A percentile compares a stretch with the other conserved stretches of the same genome.
These are phyloP conservation scores for Muricea muricata DNA, from an alignment of 92 coral and sea anemone genomes.

Conservation along the genomic window DNA sequence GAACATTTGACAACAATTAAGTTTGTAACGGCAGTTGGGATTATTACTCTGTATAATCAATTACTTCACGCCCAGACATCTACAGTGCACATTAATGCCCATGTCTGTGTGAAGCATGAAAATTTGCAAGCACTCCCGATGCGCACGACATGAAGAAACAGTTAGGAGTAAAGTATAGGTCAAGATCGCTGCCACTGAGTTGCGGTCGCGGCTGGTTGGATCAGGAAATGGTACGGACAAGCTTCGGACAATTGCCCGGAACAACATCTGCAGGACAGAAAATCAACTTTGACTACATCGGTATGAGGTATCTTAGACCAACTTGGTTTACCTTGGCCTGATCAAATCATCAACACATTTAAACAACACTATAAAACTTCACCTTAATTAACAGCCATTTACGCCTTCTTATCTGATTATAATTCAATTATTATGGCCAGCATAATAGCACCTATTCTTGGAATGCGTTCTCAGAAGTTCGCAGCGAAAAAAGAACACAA, in stretches of 20 bases:
- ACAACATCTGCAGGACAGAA: constrained; percentile 11
- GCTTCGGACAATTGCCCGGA: constrained; percentile 4
- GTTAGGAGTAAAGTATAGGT: not conserved
- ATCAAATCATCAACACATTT: not conserved
- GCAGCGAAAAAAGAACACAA: too few species aligned
- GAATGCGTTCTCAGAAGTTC: too few species aligned
- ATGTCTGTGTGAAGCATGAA: not conserved
- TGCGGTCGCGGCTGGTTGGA: constrained; percentile 22
- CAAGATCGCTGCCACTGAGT: constrained; percentile 30
- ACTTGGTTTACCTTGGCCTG: constrained; percentile 24
- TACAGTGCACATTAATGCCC: not conserved
- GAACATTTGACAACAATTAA: not conserved
- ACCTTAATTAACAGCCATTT: not conserved
- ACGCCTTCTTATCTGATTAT: too few species aligned
- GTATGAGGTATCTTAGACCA: not conserved
- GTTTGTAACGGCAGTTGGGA: too few species aligned
- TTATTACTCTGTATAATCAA: too few species aligned
- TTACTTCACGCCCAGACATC: too few species aligned
- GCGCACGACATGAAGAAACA: not conserved
- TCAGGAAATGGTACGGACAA: constrained; percentile 4
- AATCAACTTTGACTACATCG: not conserved
- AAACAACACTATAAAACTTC: not conserved
- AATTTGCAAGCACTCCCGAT: not conserved
- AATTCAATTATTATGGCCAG: too few species aligned
- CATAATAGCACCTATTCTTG: too few species aligned